Evolutionary conservation across 2,797 vertebrate species (phyloP), one percentile per base, ranked within the genome.

Genomic region (Sebastes hopkinsi): DNA sequence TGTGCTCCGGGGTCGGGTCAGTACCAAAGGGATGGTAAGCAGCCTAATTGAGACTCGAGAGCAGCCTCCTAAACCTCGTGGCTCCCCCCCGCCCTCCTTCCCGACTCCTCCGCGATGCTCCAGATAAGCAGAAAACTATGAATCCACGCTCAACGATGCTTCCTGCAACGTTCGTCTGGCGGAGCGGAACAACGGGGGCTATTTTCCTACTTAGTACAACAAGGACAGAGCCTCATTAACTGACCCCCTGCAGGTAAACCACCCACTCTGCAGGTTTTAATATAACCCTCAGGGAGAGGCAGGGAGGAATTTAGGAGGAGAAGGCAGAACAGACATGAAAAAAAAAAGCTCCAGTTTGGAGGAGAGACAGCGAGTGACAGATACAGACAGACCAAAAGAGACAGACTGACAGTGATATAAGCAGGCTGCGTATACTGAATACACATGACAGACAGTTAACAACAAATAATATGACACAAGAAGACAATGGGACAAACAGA

Each of bases 211-310:
- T 91, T 73, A 87, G 68, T 62, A 61, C 58, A 79, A 78, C 69
- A 75, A 77, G 78, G 52, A 80, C 4, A 5, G 18, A 46, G 61
- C 55, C 80, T 90, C 77, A 81, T 89, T 88, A 90, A 58, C 34
- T 42, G 64, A 80, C 25, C 75, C 75, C 83, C 89, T 83, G 79
- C 81, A 88, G 87, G 83, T 67, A 79, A 87, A 87, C 50, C 74
- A 67, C 67, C 67, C 79, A 76, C 80, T 77, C 56, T 68, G 72
- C 54, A 72, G 64, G 27, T 80, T 80, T 66, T 75, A 54, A 59
- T 46, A 29, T 1, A 61, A 59, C 42, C 62, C 50, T 60, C 12
- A 34, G 52, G 23, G 71, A 77, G 27, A 34, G 32, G 72, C 30
- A n/a, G 1, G 20, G 34, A 27, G 62, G 29, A 60, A 71, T 3